These are phyloP conservation scores for Eulemur rubriventer DNA, from an alignment of 2,797 vertebrate genomes.

Conservation along the genomic window DNA sequence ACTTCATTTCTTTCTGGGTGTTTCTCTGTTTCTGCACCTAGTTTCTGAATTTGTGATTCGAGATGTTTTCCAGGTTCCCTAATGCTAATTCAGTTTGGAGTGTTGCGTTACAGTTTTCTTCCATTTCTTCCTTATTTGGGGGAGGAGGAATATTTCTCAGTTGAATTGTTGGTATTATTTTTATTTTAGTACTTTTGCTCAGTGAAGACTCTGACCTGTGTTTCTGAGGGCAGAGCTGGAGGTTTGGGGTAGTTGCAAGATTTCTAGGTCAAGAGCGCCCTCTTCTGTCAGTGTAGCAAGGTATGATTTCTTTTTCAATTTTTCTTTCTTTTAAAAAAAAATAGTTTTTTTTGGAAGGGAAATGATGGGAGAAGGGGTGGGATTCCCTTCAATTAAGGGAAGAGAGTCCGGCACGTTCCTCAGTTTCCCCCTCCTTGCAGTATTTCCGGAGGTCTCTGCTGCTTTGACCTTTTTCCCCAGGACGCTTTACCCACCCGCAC, in stretches of 20 bases:
- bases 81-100: not conserved
- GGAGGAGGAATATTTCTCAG: not conserved
- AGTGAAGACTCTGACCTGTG: not conserved
- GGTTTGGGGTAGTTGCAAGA: not conserved
- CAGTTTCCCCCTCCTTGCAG: not conserved
- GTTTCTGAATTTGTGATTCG: not conserved
- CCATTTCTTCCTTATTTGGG: not conserved
- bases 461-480: not conserved
- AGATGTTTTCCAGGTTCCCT: not conserved
- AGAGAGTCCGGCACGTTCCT: not conserved
- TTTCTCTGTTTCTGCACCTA: not conserved
- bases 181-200: not conserved
- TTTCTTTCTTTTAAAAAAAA: not conserved
- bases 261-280: conserved; percentile 67
- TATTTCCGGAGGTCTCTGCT: not conserved
- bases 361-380: not conserved
- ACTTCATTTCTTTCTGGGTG: not conserved
- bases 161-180: not conserved
- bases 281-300: conserved; percentile 67
- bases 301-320: not conserved
- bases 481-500: not conserved
- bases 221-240: not conserved
- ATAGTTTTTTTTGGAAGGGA: not conserved
- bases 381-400: not conserved
- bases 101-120: not conserved